Evolutionary conservation across 2,797 vertebrate genomes (phyloP), one percentile per base, ranked within the genome.

Genomic region (Spinibarbus caldwelli): DNA sequence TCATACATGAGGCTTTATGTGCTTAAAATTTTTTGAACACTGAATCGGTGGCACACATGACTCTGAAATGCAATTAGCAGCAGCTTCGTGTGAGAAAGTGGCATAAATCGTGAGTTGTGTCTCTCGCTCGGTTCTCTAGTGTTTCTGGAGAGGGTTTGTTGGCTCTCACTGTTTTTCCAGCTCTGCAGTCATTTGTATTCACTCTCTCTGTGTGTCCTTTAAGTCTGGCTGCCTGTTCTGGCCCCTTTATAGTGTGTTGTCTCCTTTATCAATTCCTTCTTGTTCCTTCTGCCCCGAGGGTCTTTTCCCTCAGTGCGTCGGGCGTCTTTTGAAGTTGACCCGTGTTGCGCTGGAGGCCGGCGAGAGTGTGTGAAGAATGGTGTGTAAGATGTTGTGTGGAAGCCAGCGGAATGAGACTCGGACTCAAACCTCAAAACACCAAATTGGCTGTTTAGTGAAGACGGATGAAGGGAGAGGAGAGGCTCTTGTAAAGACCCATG

Each of bases 151-250:
- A 87, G 73, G 31, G n/a, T 80, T 57, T 59, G 64, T 70, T 81
- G 84, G 82, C 19, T 9, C 57, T 29, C 12, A 21, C 54, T 29
- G 72, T 80, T 70, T 77, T 38, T 41, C 78, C 62, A n/a, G 68
- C 38, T 76, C 70, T 38, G 62, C 59, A 62, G 29, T 84, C 81
- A 80, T 83, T 83, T 84, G 68, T 75, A 86, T 78, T 84, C 82
- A 2, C 70, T 70, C 71, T 59, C 57, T 80, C 82, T 49, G 54
- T 29, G 43, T 71, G 45, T 72, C 67, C 76, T 84, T 71, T 80
- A 71, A 36, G 73, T 84, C 62, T 78, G 54, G 19, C 79, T 70
- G 79, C 14, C n/a, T 52, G 43, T 52, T 68, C 67, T 49, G 70
- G 43, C 73, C 26, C 73, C 45, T 79, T 70, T 73, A 49, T 52